phyloP scores from a whole-genome alignment of 2,113 vertebrate genomes.

The Tringa solitaria region DNA sequence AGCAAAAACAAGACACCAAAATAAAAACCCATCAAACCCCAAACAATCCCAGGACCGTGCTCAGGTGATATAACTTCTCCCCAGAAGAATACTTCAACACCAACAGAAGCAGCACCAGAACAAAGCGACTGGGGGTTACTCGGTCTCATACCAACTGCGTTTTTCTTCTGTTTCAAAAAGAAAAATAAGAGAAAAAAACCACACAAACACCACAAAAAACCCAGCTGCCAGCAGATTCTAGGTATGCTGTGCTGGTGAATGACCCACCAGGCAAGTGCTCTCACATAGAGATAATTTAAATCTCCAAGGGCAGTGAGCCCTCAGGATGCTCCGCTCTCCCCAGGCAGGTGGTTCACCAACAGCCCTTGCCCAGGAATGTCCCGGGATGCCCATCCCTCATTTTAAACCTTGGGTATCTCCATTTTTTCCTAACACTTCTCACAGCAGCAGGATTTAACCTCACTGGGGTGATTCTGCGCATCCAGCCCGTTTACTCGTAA shows the following conservation, averaged over 20 bases:
- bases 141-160: accelerated
- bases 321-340: background rate
- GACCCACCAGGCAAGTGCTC: too few species aligned
- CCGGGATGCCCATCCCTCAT: accelerated
- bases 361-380: background rate
- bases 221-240: background rate
- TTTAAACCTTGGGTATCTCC: background rate
- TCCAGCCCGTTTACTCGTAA: accelerated
- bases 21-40: background rate
- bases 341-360: background rate
- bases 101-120: background rate
- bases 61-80: background rate
- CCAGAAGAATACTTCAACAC: background rate
- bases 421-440: too few species aligned
- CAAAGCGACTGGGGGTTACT: background rate
- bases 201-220: accelerated
- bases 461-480: background rate
- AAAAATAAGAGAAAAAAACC: too few species aligned
- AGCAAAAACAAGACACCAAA: too few species aligned
- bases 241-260: background rate
- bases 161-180: background rate
- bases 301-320: background rate
- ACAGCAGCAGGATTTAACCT: background rate
- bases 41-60: background rate
- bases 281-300: background rate